Evolutionary conservation across 2,797 vertebrate species (phyloP), one percentile per base, ranked within the genome.

Genomic region (Chloroceryle amazona): DNA sequence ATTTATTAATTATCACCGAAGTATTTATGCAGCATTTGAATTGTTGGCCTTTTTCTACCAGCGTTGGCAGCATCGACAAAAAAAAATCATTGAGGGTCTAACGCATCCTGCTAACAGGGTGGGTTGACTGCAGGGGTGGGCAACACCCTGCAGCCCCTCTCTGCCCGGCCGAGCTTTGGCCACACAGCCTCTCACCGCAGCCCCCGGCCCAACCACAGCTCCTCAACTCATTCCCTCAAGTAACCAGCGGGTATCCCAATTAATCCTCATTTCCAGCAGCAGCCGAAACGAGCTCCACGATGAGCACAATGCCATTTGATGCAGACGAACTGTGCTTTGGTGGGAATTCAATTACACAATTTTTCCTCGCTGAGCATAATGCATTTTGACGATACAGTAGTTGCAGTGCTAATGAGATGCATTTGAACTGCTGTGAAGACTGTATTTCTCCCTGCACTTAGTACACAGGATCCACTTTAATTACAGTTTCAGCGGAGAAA

Each of bases 331-430:
- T 72, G 86, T 74, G 94, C 95, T 96, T 96, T 94, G 95, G 87
- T 97, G 92, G 87, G 87, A 96, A 97, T 95, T 97, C 97, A 97
- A 95, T 97, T 94, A 93, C 90, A 81, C 37, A 37, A 60, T 92
- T 93, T 93, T 81, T 96, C 95, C 87, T 93, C 12, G 4, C 60
- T 31, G 86, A 94, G 86, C 73, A 83, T 81, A 92, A 95, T 93
- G 93, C 93, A 93, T 91, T 95, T 93, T 91, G 96, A 94, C n/a
- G 73, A 96, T 91, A 88, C 93, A 90, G 96, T 78, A 26, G 91
- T 90, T 96, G 74, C 31, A 19, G 88, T 73, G 89, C 71, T 97
- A 97, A 97, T 97, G 97, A 97, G 96, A 96, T 97, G 96, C 95
- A 75, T 94, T 96, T 96, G 81, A 92, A 91, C 86, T 33, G 93